Base-by-base conservation (phyloP, 2,888 invertebrate genomes). In the Parnassius orleans region DNA sequence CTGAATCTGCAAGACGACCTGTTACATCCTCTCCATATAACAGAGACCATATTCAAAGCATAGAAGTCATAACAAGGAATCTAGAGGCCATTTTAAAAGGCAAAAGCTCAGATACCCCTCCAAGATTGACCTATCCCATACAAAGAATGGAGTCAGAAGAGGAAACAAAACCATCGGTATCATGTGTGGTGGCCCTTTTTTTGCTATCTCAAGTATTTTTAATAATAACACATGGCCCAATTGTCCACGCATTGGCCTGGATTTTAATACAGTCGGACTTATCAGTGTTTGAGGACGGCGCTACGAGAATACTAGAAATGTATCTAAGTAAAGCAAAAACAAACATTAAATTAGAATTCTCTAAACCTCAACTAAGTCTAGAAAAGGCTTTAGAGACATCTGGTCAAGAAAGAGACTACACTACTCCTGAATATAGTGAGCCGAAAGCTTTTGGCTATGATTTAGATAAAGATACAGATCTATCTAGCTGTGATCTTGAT, bases 131-230 rank as follows among this genome's bases (percentile, higher is more conserved):
- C 12, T 90, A 80, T 64, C 76, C 81, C 1, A 80, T 85, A 68
- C 87, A 86, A 46, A 86, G 85, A 72, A 61, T 82, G 11, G 91
- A 92, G 0, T 78, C 92, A 10, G 93, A 93, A 53, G 94, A 94
- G 53, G 93, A 93, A 69, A 78, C 79, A 9, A 94, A 94, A 82
- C 95, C 95, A 3, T 95, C 96, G 66, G 96, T 98, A 0, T 98
- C 98, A 65, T 96, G 96, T 66, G 97, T 98, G 10, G 97, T 98
- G 5, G 95, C 98, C 0, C 89, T 99, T 65, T 99, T 98, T 90
- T 90, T 99, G 63, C 88, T 98, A 65, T 98, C 98, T 1, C 96
- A 98, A 93, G 98, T 99, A 54, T 99, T 99, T 90, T 92, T 99
- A 63, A 98, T 99, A 68, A 95, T 99, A 68, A 96, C 96, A 3